A percentile compares a stretch with the other conserved stretches of the same genome.
Evolutionary conservation across 1,140 invertebrate species (phyloP).

Genomic region (Bicyclus anynana): DNA sequence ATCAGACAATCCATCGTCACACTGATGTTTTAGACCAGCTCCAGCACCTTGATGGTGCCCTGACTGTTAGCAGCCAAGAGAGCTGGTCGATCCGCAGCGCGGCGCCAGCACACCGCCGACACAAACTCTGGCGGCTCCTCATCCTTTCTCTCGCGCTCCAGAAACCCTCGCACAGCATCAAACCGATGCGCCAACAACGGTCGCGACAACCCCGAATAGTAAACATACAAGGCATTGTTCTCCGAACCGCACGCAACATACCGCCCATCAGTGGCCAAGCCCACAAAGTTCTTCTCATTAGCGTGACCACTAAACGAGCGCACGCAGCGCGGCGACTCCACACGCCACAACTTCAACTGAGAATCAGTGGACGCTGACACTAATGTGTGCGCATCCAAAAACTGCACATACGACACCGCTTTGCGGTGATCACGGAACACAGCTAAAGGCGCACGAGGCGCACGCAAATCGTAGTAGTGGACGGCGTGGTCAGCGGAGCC

Average conservation of each 20-base stretch:
- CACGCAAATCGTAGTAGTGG: slow-evolving; percentile 96
- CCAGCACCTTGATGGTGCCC: slow-evolving; percentile 93
- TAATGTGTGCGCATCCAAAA: slow-evolving; percentile 92
- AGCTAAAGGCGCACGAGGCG: slow-evolving; percentile 88
- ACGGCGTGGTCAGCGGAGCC: slow-evolving; percentile 98
- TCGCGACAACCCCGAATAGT: slow-evolving; percentile 94
- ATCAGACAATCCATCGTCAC: no score
- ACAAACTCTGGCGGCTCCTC: slow-evolving; percentile 95
- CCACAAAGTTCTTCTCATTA: slow-evolving; percentile 99
- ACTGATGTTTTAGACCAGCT: slow-evolving; percentile 76
- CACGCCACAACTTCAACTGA: slow-evolving; percentile 95
- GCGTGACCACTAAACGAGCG: slow-evolving; percentile 95
- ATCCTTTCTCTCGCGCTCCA: slow-evolving; percentile 87
- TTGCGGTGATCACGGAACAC: slow-evolving; percentile 96
- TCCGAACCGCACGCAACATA: slow-evolving; percentile 97
- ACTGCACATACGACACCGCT: slow-evolving; percentile 97
- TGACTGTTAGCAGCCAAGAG: slow-evolving; percentile 97
- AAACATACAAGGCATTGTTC: slow-evolving; percentile 96
- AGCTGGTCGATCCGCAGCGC: slow-evolving; percentile 82
- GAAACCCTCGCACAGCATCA: slow-evolving; percentile 88
- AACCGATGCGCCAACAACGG: slow-evolving; percentile 94
- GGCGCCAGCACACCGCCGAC: slow-evolving; percentile 96
- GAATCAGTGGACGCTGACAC: slow-evolving; percentile 98
- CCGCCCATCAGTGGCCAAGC: slow-evolving; percentile 95
- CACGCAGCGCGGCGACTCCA: slow-evolving; percentile 87